Evolutionary conservation across 2,888 invertebrate species (phyloP), one percentile per base, ranked within the genome.

Genomic region (Lydus trimaculatus): DNA sequence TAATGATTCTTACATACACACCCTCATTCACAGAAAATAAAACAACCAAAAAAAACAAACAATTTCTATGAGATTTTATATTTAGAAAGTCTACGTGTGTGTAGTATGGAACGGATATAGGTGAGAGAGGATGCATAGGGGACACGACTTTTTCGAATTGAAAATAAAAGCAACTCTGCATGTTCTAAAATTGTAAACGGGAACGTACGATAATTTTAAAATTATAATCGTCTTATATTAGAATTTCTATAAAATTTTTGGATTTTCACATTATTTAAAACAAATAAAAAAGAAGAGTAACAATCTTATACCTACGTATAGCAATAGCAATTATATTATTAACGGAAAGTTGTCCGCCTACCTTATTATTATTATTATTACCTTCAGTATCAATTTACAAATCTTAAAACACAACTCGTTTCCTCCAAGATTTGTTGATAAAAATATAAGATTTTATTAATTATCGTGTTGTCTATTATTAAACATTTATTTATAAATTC

Each of bases 161-260:
- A 75, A 74, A 75, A 69, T 64, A 72, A 69, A 56, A 67, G 65
- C 68, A 58, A 28, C 33, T n/a, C n/a, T 61, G 65, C 70, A 66
- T 67, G 68, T 61, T 72, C 72, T 75, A 72, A 70, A 72, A 70
- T 69, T 72, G 63, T 65, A 71, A 56, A 58, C 66, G 65, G 28
- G 70, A 66, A 64, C 66, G 66, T 25, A 31, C 56, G n/a, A 58
- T 61, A 64, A 62, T 68, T 58, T 52, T 9, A 28, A 28, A 23
- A 56, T 25, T 25, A 48, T 20, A 56, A 28, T 63, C 61, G 58
- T 39, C 59, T 52, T 48, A 48, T 25, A 56, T 1, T 1, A 48
- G 13, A 28, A 56, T 56, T 15, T n/a, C n/a, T n/a, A n/a, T n/a
- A n/a, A n/a, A n/a, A n/a, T n/a, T n/a, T n/a, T n/a, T n/a, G n/a